phyloP scores from a whole-genome alignment of 2,888 invertebrate genomes.

The Plemyria rubiginata region DNA sequence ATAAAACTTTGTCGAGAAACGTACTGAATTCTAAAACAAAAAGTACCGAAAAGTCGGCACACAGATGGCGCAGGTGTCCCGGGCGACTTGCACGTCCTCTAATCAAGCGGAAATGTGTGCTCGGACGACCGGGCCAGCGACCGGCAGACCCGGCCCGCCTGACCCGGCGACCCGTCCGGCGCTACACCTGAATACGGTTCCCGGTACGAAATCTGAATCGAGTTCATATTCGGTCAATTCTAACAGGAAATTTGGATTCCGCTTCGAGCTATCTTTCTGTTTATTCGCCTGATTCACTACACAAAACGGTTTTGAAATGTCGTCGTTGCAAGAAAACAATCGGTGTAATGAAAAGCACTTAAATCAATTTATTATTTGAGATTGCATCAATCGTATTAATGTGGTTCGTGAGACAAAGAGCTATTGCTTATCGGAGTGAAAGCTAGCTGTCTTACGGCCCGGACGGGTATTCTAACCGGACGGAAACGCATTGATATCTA shows the following conservation, averaged over 20 bases:
- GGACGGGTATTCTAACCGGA: constrained; percentile 38
- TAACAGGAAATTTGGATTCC: constrained; percentile 61
- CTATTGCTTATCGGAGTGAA: constrained; percentile 74
- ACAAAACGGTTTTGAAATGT: constrained; percentile 41
- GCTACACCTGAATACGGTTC: constrained; percentile 56
- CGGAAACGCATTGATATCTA: constrained; percentile 39
- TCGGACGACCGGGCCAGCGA: constrained; percentile 60
- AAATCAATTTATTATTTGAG: constrained; percentile 74
- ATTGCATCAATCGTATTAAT: constrained; percentile 76
- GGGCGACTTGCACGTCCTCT: constrained; percentile 69
- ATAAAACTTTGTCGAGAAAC: constrained; percentile 70
- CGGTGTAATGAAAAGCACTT: constrained; percentile 60
- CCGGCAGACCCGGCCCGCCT: constrained; percentile 37
- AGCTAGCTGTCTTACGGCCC: constrained; percentile 54
- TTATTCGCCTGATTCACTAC: constrained; percentile 53
- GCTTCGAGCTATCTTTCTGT: constrained; percentile 55
- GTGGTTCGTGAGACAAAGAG: constrained; percentile 72
- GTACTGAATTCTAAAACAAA: constrained; percentile 74
- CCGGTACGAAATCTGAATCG: constrained; percentile 59
- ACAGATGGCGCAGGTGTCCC: constrained; percentile 75
- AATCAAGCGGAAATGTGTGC: constrained; percentile 82
- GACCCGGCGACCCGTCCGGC: constrained; percentile 54
- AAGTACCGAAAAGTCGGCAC: constrained; percentile 68
- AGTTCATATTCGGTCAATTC: constrained; percentile 60
- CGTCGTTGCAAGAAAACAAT: constrained; percentile 44